phyloP scores from a whole-genome alignment of 2,888 invertebrate genomes.

The Dasypolia templi region DNA sequence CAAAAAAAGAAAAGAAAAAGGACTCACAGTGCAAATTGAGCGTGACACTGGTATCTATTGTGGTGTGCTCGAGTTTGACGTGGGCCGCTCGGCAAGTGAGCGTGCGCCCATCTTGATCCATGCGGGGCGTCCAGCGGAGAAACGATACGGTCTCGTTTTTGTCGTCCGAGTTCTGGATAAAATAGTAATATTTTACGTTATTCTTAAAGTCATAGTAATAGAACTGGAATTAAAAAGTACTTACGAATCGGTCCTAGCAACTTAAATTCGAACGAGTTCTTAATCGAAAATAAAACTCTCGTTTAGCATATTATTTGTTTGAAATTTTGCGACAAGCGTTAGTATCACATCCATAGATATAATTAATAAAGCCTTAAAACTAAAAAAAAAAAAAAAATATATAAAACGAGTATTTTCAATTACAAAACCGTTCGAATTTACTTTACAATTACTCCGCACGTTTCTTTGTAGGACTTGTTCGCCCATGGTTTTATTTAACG shows the following conservation, averaged over 20 bases:
- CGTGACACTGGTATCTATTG: constrained; percentile 94
- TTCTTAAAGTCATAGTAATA: neutral
- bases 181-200: constrained; percentile 6
- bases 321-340: neutral
- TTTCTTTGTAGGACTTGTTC: neutral
- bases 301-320: neutral
- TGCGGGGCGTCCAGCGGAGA: constrained; percentile 93
- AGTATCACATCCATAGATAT: neutral
- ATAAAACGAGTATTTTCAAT: neutral
- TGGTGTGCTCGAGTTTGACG: constrained; percentile 92
- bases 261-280: neutral
- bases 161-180: constrained; percentile 93
- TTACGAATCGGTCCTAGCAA: too few relatives aligned
- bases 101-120: constrained; percentile 94
- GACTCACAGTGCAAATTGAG: constrained; percentile 97
- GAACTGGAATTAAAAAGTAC: neutral
- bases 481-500: too few relatives aligned
- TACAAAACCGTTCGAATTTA: neutral
- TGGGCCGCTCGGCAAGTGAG: constrained; percentile 96
- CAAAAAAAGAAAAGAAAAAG: constrained; percentile 33
- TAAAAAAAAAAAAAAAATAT: neutral
- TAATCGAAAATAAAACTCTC: neutral
- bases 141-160: constrained; percentile 95
- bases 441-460: neutral
- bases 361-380: neutral